Conservation (phyloP, 2,113 vertebrate species). For the Petaurus breviceps region DNA sequence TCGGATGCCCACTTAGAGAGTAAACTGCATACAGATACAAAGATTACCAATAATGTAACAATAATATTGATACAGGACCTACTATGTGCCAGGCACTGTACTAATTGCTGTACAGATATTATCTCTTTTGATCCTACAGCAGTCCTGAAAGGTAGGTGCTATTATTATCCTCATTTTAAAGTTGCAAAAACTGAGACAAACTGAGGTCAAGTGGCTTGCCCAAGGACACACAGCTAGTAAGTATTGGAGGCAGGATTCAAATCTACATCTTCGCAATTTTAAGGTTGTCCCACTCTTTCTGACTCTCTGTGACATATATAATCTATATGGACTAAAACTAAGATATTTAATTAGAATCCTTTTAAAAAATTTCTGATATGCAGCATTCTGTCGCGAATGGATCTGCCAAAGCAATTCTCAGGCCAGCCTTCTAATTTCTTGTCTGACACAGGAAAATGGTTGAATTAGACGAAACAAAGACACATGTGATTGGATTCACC, state of each 20-base stretch:
- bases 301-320: no score
- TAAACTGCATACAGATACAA: not conserved
- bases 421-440: conserved; percentile 45
- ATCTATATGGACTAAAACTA: not conserved
- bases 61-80: not conserved
- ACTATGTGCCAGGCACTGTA: not conserved
- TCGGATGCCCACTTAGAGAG: not conserved
- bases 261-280: not conserved
- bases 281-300: not conserved
- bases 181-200: not conserved
- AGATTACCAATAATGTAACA: no score
- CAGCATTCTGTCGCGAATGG: conserved; percentile 16
- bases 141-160: not conserved
- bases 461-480: conserved; percentile 63
- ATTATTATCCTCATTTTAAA: not conserved
- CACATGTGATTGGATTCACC: conserved; percentile 54
- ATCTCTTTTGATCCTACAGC: not conserved
- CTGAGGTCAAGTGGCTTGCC: not conserved
- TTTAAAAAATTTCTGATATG: not conserved
- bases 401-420: conserved; percentile 45
- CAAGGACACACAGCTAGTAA: not conserved
- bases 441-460: conserved; percentile 56
- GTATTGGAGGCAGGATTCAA: not conserved
- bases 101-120: not conserved
- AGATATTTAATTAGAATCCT: not conserved